Evolutionary conservation across 1,140 invertebrate genomes (phyloP).

Genomic region (Drosophila kanapiae): DNA sequence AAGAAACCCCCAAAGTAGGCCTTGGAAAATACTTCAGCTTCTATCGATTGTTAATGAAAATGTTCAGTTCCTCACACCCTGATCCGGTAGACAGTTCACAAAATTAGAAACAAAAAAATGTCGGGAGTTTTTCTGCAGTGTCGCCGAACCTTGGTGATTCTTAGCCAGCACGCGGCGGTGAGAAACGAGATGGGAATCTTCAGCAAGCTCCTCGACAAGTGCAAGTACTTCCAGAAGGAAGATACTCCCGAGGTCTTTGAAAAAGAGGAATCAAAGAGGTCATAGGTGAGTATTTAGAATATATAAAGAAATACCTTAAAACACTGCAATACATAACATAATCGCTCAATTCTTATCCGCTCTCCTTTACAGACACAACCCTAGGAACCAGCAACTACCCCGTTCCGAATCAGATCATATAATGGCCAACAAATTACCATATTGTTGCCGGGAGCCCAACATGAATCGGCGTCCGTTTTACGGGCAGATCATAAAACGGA

Average conservation of each 20-base stretch:
- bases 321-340: not conserved
- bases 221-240: not conserved
- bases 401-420: slow-evolving; percentile 17
- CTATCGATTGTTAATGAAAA: not conserved
- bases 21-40: not conserved
- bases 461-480: slow-evolving; percentile 66
- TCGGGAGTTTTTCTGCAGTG: slow-evolving; percentile 32
- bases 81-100: not conserved
- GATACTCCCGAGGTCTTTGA: not conserved
- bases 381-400: not conserved
- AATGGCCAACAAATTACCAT: slow-evolving; percentile 45
- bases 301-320: not conserved
- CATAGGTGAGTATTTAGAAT: slow-evolving; percentile 1
- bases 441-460: slow-evolving; percentile 42
- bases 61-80: not conserved
- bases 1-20: not conserved
- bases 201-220: slow-evolving; percentile 20
- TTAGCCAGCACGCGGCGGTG: slow-evolving; percentile 8
- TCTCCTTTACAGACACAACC: not conserved
- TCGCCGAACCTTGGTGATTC: slow-evolving; percentile 30
- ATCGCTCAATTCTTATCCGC: too few species aligned
- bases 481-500: slow-evolving; percentile 72
- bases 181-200: slow-evolving; percentile 22
- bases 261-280: slow-evolving; percentile 20
- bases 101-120: slow-evolving; percentile 4